Conservation (phyloP, 2,797 vertebrate genomes). For the Cetoscarus ocellatus region DNA sequence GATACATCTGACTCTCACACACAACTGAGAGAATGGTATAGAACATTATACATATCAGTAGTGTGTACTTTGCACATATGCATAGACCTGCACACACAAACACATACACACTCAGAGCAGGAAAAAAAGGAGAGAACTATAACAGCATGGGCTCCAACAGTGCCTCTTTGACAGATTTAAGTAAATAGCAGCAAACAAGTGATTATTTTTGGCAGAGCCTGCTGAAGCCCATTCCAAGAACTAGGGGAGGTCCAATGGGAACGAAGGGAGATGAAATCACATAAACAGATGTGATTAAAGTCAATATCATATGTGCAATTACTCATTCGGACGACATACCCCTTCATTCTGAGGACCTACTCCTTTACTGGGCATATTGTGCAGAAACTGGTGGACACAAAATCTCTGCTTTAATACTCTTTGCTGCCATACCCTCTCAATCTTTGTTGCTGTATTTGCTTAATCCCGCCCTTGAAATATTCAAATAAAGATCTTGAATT, state of each 20-base stretch:
- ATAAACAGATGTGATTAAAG: conserved; percentile 85
- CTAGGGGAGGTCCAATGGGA: conserved; percentile 78
- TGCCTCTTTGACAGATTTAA: conserved; percentile 84
- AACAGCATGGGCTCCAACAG: conserved; percentile 74
- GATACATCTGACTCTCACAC: conserved; percentile 66
- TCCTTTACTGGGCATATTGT: conserved; percentile 45
- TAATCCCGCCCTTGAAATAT: conserved; percentile 1
- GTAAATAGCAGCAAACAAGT: conserved; percentile 86
- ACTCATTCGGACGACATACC: conserved; percentile 69
- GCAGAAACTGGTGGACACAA: conserved; percentile 50
- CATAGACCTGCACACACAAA: conserved; percentile 36
- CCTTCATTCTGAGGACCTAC: conserved; percentile 67
- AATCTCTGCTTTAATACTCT: conserved; percentile 28
- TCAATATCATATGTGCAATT: conserved; percentile 83
- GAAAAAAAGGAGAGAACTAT: conserved; percentile 62
- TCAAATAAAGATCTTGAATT: background rate
- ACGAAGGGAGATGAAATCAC: conserved; percentile 79
- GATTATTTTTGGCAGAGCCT: conserved; percentile 82
- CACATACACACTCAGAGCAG: conserved; percentile 34
- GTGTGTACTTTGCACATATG: conserved; percentile 56
- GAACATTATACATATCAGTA: conserved; percentile 66
- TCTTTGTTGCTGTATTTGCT: conserved; percentile 16
- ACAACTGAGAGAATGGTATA: conserved; percentile 73
- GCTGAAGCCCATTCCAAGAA: conserved; percentile 79
- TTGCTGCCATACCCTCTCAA: conserved; percentile 18